Conservation (phyloP, 2,113 vertebrate species). For the Halcyon malimbica region DNA sequence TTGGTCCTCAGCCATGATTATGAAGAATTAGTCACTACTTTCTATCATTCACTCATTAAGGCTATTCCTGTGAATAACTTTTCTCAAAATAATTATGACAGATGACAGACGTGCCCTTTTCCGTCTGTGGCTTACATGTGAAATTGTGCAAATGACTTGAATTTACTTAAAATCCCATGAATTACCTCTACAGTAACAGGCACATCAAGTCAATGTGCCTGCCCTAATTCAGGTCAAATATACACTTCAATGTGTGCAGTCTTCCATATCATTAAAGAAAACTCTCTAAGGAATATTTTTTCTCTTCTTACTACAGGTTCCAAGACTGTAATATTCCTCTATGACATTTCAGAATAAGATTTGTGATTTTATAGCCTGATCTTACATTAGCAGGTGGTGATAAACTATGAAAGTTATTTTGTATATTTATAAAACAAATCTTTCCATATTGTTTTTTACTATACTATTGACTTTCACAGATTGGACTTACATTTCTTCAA, state of each 20-base stretch:
- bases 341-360: neutral
- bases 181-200: neutral
- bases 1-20: neutral
- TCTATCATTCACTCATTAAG: neutral
- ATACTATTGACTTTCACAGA: neutral
- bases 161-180: neutral
- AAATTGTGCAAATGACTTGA: neutral
- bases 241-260: neutral
- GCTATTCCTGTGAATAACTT: neutral
- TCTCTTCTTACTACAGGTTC: neutral
- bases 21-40: neutral
- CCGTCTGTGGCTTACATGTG: neutral
- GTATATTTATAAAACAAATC: neutral
- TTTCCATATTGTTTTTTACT: neutral
- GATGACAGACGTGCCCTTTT: neutral
- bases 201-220: neutral
- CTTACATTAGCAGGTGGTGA: neutral
- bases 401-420: neutral
- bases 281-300: neutral
- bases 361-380: neutral
- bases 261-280: neutral
- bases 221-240: neutral
- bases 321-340: neutral
- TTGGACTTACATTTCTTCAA: neutral
- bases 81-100: neutral